Conservation (phyloP, 2,888 invertebrate genomes). For the Dynastes tityus region DNA sequence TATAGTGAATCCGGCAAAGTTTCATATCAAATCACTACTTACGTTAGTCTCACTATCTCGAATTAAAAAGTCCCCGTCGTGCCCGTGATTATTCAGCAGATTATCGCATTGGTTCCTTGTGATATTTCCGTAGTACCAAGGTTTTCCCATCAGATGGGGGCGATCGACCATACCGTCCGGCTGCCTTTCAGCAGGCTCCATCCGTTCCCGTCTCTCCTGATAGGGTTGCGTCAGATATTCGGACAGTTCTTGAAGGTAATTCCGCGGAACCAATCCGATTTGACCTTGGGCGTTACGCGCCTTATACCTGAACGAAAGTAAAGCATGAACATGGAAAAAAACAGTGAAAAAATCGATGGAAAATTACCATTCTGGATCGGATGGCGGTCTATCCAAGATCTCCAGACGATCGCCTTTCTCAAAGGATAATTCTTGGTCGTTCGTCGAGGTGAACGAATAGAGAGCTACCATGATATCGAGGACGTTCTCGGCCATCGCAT, state of each 20-base stretch:
- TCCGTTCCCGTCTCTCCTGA: conserved; percentile 72
- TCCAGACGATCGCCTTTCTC: conserved; percentile 97
- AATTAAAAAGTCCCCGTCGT: conserved; percentile 98
- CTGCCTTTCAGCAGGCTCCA: conserved; percentile 69
- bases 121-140: conserved; percentile 98
- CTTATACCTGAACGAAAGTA: conserved; percentile 75
- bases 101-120: conserved; percentile 97
- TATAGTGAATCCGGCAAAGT: too few relatives aligned
- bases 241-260: conserved; percentile 93
- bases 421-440: conserved; percentile 96
- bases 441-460: conserved; percentile 94
- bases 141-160: conserved; percentile 84
- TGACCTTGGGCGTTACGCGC: conserved; percentile 95
- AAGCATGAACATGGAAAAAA: not conserved
- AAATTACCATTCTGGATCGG: conserved; percentile 95
- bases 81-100: conserved; percentile 94
- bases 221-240: conserved; percentile 91
- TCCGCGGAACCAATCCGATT: conserved; percentile 95
- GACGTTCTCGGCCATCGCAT: conserved; percentile 96
- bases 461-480: conserved; percentile 96
- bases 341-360: not conserved
- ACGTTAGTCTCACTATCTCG: conserved; percentile 99
- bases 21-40: conserved; percentile 67
- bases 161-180: conserved; percentile 71
- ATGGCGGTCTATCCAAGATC: conserved; percentile 95